Conservation (phyloP, 2,888 invertebrate species). For the Athalia rosae region DNA sequence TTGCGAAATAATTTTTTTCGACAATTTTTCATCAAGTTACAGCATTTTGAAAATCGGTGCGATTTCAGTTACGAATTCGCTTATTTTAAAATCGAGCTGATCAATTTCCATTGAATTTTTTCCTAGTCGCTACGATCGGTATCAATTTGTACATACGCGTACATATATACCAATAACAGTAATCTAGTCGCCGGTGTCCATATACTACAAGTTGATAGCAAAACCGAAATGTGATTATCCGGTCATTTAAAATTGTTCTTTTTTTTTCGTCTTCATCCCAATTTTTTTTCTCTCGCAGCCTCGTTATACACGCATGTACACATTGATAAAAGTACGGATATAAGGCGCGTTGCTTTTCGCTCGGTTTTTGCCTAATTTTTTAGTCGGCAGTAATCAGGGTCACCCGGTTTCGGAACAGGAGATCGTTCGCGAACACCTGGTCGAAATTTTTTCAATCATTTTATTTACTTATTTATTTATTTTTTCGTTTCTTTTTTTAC, state of each 20-base stretch:
- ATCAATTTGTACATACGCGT: too few species aligned
- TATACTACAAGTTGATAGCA: too few species aligned
- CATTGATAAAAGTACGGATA: not conserved
- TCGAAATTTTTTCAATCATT: not conserved
- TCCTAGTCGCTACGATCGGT: too few species aligned
- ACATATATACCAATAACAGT: too few species aligned
- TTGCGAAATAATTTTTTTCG: too few species aligned
- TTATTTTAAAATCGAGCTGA: too few species aligned
- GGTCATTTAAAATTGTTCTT: not conserved
- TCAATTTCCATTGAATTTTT: too few species aligned
- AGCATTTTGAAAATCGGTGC: too few species aligned
- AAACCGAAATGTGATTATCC: too few species aligned
- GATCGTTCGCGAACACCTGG: slow-evolving; percentile 27
- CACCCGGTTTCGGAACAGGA: slow-evolving; percentile 30
- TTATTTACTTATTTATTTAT: not conserved
- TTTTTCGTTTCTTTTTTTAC: not conserved
- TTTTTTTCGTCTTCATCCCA: not conserved
- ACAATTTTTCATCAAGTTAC: too few species aligned
- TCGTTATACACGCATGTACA: not conserved
- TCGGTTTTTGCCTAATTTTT: not conserved
- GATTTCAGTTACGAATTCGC: too few species aligned
- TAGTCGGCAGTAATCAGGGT: slow-evolving; percentile 26
- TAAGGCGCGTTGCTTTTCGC: not conserved
- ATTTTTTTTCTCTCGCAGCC: not conserved
- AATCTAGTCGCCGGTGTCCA: too few species aligned